Percentiles rank a stretch among this genome's conserved stretches.
Evolutionary conservation across 2,888 invertebrate species (phyloP).

Genomic region (Tubulanus polymorphus): DNA sequence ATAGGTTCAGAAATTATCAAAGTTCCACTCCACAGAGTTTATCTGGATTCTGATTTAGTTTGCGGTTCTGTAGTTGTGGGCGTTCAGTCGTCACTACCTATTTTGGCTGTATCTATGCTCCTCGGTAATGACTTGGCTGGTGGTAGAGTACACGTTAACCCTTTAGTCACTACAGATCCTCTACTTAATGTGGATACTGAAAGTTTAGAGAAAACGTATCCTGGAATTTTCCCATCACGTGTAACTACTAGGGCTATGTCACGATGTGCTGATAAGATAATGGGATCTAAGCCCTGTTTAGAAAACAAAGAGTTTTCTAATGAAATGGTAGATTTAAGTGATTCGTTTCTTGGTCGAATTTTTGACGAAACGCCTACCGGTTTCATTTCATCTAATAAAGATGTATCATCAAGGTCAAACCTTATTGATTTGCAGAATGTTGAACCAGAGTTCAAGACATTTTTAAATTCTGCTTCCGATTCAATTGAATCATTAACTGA

Average conservation of each 20-base stretch:
- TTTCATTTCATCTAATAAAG: neutral
- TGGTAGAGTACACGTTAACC: conserved; percentile 4
- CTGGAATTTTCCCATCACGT: neutral
- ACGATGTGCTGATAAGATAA: no score
- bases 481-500: neutral
- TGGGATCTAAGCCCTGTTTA: neutral
- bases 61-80: conserved; percentile 16
- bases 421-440: neutral
- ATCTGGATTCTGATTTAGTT: conserved; percentile 13
- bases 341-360: no score
- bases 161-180: neutral
- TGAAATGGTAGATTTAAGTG: no score
- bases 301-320: no score
- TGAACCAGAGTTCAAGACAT: conserved; percentile 3
- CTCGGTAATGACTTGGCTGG: conserved; percentile 19
- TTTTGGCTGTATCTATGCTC: conserved; percentile 16
- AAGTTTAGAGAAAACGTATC: neutral
- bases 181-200: neutral
- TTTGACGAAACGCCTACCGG: no score
- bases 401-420: neutral
- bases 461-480: neutral
- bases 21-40: conserved; percentile 17
- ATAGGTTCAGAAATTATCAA: conserved; percentile 14
- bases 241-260: neutral
- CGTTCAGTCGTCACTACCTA: conserved; percentile 13